Conservation (phyloP, 2,797 vertebrate genomes). For the Jordanella pulchra region DNA sequence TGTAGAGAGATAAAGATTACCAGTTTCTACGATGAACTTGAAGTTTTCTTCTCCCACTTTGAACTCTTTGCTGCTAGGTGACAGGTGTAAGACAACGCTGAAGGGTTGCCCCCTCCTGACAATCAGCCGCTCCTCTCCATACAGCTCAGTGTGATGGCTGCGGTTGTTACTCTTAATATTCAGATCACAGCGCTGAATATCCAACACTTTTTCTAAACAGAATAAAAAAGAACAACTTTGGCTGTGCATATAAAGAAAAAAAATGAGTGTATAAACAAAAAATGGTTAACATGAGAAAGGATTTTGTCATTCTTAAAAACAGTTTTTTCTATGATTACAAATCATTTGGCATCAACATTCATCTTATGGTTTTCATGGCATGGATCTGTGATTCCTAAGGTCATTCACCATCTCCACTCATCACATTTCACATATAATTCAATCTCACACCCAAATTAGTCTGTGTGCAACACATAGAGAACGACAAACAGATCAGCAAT, state of each 20-base stretch:
- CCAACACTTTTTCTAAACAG: conserved; percentile 68
- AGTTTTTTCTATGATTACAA: not conserved
- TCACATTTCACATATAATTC: conserved; percentile 21
- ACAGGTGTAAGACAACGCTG: conserved; percentile 76
- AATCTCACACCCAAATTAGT: conserved; percentile 3
- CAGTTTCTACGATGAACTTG: conserved; percentile 76
- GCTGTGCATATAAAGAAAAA: not conserved
- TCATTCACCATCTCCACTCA: conserved; percentile 21
- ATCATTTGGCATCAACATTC: conserved; percentile 11
- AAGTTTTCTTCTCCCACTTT: conserved; percentile 70
- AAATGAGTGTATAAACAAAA: not conserved
- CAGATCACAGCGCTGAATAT: conserved; percentile 82
- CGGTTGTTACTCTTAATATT: conserved; percentile 78
- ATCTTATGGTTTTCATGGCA: not conserved
- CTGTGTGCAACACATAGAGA: not conserved
- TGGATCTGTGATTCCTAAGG: conserved; percentile 22
- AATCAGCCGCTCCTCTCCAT: conserved; percentile 75
- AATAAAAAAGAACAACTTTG: not conserved
- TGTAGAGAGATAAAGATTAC: conserved; percentile 50
- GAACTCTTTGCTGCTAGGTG: conserved; percentile 62
- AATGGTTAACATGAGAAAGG: not conserved
- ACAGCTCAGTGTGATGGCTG: conserved; percentile 80
- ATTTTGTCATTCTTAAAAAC: not conserved
- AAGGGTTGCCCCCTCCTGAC: conserved; percentile 87
- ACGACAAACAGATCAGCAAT: not conserved